Conservation (phyloP, 2,113 vertebrate species). For the Heterotilapia buettikoferi region DNA sequence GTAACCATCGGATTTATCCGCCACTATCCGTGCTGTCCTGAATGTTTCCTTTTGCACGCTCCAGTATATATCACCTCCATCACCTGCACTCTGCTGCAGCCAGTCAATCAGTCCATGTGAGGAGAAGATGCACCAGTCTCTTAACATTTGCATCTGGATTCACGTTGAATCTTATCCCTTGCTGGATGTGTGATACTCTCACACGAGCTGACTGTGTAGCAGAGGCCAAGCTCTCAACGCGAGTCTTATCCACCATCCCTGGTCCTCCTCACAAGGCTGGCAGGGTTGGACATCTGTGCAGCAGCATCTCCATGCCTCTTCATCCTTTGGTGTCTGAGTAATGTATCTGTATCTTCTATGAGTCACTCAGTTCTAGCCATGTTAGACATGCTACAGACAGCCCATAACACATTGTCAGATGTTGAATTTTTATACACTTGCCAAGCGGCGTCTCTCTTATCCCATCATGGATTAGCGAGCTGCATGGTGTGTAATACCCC, state of each 20-base stretch:
- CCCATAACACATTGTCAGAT: neutral
- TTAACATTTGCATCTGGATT: neutral
- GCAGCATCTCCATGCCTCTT: neutral
- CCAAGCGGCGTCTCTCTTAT: neutral
- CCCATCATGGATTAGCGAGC: neutral
- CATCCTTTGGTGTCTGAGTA: neutral
- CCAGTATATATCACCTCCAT: neutral
- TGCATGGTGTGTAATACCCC: neutral
- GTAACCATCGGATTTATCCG: neutral
- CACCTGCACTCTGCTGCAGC: neutral
- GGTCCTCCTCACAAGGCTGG: neutral
- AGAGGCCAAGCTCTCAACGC: neutral
- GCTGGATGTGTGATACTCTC: neutral
- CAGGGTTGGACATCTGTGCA: neutral
- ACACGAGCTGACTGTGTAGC: neutral
- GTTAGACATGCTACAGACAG: neutral
- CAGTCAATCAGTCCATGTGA: neutral
- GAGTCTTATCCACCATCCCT: neutral
- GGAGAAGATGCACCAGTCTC: neutral
- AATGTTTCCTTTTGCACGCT: neutral
- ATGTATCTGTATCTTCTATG: neutral
- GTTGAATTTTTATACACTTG: neutral
- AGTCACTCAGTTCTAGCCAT: neutral
- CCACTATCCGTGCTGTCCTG: neutral
- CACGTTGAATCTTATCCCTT: neutral